phyloP scores from a whole-genome alignment of 2,888 invertebrate species.

The Saturnia pavonia region DNA sequence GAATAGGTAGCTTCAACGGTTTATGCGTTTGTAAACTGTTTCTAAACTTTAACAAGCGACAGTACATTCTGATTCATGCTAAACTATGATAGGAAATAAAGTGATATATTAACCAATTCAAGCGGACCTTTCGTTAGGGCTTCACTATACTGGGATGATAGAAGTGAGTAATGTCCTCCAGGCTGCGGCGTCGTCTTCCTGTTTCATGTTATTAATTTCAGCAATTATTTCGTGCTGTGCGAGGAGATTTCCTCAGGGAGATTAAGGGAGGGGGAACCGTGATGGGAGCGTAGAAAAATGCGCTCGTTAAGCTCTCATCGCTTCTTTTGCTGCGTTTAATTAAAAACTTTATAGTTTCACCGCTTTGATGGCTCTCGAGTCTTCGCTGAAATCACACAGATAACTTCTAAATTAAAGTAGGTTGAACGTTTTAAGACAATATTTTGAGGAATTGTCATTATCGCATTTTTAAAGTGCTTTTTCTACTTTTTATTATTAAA shows the following conservation, averaged over 20 bases:
- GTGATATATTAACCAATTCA: neutral
- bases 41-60: neutral
- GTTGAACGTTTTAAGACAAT: constrained; percentile 25
- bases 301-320: constrained; percentile 64
- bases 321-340: constrained; percentile 64
- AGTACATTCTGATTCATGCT: neutral
- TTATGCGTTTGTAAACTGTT: neutral
- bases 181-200: constrained; percentile 46
- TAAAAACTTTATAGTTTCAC: constrained; percentile 73
- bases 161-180: constrained; percentile 48
- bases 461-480: constrained; percentile 18
- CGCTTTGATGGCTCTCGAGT: constrained; percentile 47
- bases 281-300: constrained; percentile 73
- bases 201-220: constrained; percentile 71
- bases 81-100: neutral
- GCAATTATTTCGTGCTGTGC: constrained; percentile 67
- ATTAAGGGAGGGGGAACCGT: constrained; percentile 36
- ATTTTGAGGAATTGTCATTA: neutral
- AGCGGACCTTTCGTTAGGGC: neutral
- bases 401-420: constrained; percentile 33
- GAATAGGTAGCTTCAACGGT: neutral
- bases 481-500: neutral
- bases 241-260: constrained; percentile 69
- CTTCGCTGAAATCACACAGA: constrained; percentile 46
- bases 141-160: constrained; percentile 3